These are phyloP conservation scores for Anthopleura sola DNA, from an alignment of 64 coral and sea anemone genomes.

Conservation along the genomic window DNA sequence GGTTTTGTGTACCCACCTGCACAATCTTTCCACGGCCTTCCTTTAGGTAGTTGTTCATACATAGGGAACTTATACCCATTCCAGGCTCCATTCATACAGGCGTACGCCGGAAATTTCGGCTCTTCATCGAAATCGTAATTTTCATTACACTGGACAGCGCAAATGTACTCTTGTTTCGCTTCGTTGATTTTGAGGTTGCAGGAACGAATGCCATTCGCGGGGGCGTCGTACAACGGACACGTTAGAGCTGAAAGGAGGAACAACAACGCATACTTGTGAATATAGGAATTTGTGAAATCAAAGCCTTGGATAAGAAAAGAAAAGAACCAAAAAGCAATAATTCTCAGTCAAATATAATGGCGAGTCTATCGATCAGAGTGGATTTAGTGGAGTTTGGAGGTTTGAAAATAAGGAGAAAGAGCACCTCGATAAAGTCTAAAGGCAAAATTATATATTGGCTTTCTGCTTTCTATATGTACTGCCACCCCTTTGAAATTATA, in stretches of 20 bases:
- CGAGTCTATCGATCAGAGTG: too few species aligned
- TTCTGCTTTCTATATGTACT: too few species aligned
- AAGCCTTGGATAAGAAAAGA: too few species aligned
- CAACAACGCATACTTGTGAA: neutral
- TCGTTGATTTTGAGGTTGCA: neutral
- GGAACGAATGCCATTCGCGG: neutral
- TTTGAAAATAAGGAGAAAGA: too few species aligned
- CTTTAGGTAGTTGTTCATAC: neutral
- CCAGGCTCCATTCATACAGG: neutral
- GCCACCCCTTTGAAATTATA: too few species aligned
- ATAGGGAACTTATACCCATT: neutral
- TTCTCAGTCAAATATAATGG: too few species aligned
- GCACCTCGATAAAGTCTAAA: too few species aligned
- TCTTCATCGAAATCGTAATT: neutral
- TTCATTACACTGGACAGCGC: neutral
- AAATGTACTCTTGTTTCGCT: neutral
- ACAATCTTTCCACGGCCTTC: slow-evolving; percentile 8
- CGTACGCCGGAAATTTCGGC: neutral
- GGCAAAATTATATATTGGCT: too few species aligned
- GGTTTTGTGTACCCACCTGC: neutral
- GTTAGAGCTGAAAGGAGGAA: neutral
- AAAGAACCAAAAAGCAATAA: too few species aligned
- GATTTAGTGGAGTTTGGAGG: too few species aligned
- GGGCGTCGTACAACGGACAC: slow-evolving; percentile 16
- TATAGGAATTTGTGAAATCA: too few species aligned